phyloP scores from a whole-genome alignment of 2,888 invertebrate genomes.

The Galeruca laticollis region DNA sequence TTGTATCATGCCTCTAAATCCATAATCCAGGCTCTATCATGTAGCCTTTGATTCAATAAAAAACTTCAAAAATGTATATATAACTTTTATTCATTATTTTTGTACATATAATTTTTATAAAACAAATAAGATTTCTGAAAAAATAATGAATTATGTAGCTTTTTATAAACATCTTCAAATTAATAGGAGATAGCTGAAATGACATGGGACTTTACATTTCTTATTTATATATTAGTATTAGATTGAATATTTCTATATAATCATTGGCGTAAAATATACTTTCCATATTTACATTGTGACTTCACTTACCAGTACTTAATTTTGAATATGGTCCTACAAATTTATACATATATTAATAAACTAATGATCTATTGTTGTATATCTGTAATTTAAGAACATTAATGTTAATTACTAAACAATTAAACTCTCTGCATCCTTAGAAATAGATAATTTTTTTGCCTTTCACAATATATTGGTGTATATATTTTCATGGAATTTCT shows the following conservation, averaged over 20 bases:
- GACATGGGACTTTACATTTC: background rate
- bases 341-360: background rate
- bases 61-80: background rate
- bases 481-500: too few relatives aligned
- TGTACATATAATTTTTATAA: slow-evolving; percentile 3
- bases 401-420: too few relatives aligned
- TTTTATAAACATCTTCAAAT: background rate
- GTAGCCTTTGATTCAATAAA: too few relatives aligned
- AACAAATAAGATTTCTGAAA: background rate
- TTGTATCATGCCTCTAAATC: too few relatives aligned
- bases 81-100: background rate
- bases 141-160: background rate
- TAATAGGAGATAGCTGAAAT: background rate
- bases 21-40: too few relatives aligned
- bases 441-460: too few relatives aligned
- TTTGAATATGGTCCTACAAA: background rate
- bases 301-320: background rate
- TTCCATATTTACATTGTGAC: slow-evolving; percentile 1
- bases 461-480: too few relatives aligned
- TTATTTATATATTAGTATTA: background rate
- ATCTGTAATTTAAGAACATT: background rate
- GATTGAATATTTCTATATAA: background rate
- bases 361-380: background rate
- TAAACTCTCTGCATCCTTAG: too few relatives aligned
- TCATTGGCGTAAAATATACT: background rate